Percentiles rank a stretch among this genome's conserved stretches.
phyloP scores from a whole-genome alignment of 2,888 invertebrate genomes.

The Balanococcus diminutus region DNA sequence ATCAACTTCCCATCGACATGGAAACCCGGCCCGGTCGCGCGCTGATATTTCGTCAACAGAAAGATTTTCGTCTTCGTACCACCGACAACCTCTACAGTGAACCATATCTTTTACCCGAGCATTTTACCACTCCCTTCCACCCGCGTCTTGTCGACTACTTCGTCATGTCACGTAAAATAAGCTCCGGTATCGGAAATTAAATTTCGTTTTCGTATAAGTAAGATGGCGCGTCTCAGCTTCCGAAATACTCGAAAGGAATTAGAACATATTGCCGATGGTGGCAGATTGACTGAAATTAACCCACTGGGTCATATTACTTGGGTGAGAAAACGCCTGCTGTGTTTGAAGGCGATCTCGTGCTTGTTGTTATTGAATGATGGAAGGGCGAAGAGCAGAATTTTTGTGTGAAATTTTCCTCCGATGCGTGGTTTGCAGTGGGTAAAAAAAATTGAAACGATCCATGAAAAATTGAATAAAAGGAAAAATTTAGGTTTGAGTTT shows the following conservation, averaged over 20 bases:
- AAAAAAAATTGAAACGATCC: too few relatives aligned
- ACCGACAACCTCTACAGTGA: background rate
- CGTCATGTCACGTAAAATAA: background rate
- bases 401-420: too few relatives aligned
- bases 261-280: background rate
- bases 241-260: background rate
- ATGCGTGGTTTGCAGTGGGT: too few relatives aligned
- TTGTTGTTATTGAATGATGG: too few relatives aligned
- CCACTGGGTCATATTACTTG: too few relatives aligned
- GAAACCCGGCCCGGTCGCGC: background rate
- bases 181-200: slow-evolving; percentile 11
- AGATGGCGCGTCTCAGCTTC: background rate
- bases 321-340: too few relatives aligned
- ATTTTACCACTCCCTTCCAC: background rate
- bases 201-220: background rate
- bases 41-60: background rate
- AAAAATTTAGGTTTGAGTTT: too few relatives aligned
- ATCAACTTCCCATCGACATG: slow-evolving; percentile 12
- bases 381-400: too few relatives aligned
- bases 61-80: slow-evolving; percentile 2
- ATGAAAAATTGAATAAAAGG: too few relatives aligned
- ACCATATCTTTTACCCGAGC: background rate
- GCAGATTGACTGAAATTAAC: background rate
- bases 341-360: too few relatives aligned
- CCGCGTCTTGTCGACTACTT: background rate